These are phyloP conservation scores for Phalacrocorax pelagicus DNA, from an alignment of 2,113 vertebrate species.

Conservation along the genomic window DNA sequence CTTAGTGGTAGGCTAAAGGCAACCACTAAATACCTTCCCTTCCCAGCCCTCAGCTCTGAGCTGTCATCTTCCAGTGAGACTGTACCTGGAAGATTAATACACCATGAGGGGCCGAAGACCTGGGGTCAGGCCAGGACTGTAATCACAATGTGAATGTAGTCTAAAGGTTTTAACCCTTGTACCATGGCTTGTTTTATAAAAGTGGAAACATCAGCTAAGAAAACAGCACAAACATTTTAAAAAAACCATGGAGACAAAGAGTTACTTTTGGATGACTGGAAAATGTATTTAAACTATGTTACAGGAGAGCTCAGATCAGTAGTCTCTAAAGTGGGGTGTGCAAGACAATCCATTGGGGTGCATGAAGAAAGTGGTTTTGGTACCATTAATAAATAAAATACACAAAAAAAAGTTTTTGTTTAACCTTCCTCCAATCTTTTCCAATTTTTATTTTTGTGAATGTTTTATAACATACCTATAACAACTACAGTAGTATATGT, in stretches of 20 bases:
- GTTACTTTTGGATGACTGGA: background rate
- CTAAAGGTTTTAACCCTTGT: background rate
- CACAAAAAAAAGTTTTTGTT: background rate
- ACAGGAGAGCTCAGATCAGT: background rate
- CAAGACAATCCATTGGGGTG: background rate
- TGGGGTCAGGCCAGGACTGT: background rate
- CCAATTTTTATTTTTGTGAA: background rate
- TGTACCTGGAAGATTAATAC: background rate
- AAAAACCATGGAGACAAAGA: background rate
- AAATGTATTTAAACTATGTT: background rate
- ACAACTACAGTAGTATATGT: background rate
- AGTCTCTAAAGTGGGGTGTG: background rate
- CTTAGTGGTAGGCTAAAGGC: background rate
- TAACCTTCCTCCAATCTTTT: background rate
- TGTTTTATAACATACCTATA: background rate
- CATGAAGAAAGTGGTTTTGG: background rate
- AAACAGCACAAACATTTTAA: background rate
- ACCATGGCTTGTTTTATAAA: background rate
- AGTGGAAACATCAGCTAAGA: background rate
- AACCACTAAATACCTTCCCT: background rate
- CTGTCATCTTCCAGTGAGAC: background rate
- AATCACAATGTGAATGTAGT: background rate
- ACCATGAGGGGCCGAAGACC: background rate
- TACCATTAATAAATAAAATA: background rate
- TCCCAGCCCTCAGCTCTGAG: background rate